Evolutionary conservation across 1,140 invertebrate genomes (phyloP).

Genomic region (Bradynema listronoti): DNA sequence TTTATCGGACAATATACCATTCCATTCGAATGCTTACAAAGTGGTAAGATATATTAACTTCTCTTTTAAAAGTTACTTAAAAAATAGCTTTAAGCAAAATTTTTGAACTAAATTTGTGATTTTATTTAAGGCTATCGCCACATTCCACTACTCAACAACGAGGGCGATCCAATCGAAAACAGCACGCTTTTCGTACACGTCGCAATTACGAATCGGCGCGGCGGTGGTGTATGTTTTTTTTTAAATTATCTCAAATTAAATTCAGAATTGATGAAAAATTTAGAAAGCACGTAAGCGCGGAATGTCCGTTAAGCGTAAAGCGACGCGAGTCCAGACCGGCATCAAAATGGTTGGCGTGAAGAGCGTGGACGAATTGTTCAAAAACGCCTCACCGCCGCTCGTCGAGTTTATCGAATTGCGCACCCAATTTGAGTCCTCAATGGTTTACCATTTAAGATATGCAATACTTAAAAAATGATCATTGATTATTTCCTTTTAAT

Average conservation of each 20-base stretch:
- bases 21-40: constrained; percentile 65
- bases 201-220: constrained; percentile 64
- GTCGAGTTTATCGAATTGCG: constrained; percentile 53
- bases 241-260: constrained; percentile 7
- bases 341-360: constrained; percentile 61
- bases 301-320: constrained; percentile 57
- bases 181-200: constrained; percentile 66
- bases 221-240: too few species aligned
- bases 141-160: constrained; percentile 63
- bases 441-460: constrained; percentile 32
- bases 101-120: too few species aligned
- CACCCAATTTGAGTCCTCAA: constrained; percentile 41
- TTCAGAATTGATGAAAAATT: constrained; percentile 31
- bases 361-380: constrained; percentile 61
- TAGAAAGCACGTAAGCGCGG: constrained; percentile 57
- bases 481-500: neutral
- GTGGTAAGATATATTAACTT: too few species aligned
- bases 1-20: constrained; percentile 68
- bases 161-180: constrained; percentile 64
- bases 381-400: constrained; percentile 57
- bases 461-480: neutral
- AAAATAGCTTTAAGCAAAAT: too few species aligned
- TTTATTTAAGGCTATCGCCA: too few species aligned
- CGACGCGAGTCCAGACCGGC: constrained; percentile 47
- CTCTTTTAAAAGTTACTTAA: too few species aligned